Evolutionary conservation across 1,140 invertebrate species (phyloP).

Genomic region (Anoplophora glabripennis): DNA sequence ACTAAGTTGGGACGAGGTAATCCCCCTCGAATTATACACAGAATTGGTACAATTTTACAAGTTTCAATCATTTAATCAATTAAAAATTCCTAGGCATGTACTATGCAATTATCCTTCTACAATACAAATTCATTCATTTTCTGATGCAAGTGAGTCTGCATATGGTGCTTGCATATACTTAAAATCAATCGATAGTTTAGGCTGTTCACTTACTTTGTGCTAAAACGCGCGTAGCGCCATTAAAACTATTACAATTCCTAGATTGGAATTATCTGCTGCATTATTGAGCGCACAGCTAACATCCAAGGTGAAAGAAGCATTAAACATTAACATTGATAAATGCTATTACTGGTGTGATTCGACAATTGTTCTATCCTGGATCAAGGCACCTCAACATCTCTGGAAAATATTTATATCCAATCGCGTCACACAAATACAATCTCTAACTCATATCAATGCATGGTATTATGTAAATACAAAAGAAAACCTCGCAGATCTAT

Average conservation of each 20-base stretch:
- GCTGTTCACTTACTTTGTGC: slow-evolving; percentile 22
- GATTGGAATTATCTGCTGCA: slow-evolving; percentile 38
- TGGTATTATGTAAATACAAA: slow-evolving; percentile 8
- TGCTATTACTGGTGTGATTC: slow-evolving; percentile 18
- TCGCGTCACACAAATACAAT: slow-evolving; percentile 1
- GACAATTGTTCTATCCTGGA: slow-evolving; percentile 14
- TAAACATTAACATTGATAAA: slow-evolving; percentile 1
- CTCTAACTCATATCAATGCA: neutral
- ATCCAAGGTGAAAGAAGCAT: neutral
- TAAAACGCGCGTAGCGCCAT: slow-evolving; percentile 39
- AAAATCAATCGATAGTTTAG: neutral
- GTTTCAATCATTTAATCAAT: no score
- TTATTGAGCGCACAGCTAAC: slow-evolving; percentile 24
- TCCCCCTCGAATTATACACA: no score
- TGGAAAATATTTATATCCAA: slow-evolving; percentile 10
- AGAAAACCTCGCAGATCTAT: slow-evolving; percentile 24
- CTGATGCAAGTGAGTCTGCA: no score
- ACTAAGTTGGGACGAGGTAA: no score
- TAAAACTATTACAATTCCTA: slow-evolving; percentile 33
- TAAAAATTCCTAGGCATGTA: no score
- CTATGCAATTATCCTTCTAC: no score
- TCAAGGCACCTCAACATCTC: neutral
- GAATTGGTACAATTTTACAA: no score
- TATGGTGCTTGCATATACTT: no score
- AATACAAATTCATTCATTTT: no score